These are phyloP conservation scores for Drosophila burlai DNA, from an alignment of 1,140 invertebrate species.

Conservation along the genomic window DNA sequence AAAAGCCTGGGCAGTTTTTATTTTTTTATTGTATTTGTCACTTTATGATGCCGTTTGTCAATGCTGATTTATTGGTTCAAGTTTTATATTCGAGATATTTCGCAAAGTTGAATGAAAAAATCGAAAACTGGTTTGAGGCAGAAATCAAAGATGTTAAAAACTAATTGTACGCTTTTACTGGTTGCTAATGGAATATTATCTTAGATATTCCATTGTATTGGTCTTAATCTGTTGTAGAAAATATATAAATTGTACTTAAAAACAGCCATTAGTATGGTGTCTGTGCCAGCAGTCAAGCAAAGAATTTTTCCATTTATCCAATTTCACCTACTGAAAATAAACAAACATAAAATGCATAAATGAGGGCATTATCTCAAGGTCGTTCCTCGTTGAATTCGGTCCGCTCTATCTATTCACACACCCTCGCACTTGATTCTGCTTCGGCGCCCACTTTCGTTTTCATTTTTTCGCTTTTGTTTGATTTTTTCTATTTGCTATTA, in stretches of 20 bases:
- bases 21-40: conserved; percentile 12
- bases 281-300: not conserved
- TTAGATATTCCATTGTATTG: not conserved
- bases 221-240: not conserved
- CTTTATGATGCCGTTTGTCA: conserved; percentile 62
- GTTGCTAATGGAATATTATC: not conserved
- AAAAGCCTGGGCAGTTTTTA: conserved; percentile 29
- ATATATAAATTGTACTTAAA: conserved; percentile 1
- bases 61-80: conserved; percentile 66
- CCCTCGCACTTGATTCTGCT: conserved; percentile 39
- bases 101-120: not conserved
- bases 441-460: conserved; percentile 54
- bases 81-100: conserved; percentile 16
- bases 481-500: conserved; percentile 23
- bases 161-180: not conserved
- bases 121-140: conserved; percentile 42
- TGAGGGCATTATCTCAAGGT: conserved; percentile 80
- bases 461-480: conserved; percentile 42
- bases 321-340: conserved; percentile 34
- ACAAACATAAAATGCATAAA: conserved; percentile 64
- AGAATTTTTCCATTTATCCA: conserved; percentile 7
- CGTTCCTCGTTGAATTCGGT: conserved; percentile 53
- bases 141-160: not conserved
- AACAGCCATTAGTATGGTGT: not conserved
- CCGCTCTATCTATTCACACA: conserved; percentile 44